phyloP scores from a whole-genome alignment of 2,797 vertebrate species.

The Tokudaia tokunoshimensis region DNA sequence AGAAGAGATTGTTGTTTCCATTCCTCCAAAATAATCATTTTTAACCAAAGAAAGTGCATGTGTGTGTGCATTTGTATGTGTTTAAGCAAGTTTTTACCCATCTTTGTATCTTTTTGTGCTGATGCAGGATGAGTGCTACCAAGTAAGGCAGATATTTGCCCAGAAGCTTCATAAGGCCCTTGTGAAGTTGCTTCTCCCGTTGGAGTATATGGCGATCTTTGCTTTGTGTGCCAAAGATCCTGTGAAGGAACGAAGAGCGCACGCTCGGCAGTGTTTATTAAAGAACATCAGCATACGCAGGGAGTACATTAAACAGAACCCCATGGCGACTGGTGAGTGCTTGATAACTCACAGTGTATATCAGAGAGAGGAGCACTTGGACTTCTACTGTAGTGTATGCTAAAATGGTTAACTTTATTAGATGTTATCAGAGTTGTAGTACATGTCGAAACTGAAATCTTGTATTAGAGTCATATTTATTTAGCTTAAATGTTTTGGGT shows the following conservation, averaged over 20 bases:
- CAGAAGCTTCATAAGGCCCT: slow-evolving; percentile 99
- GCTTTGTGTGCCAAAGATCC: slow-evolving; percentile 99
- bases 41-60: not conserved
- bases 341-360: not conserved
- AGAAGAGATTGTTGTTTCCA: not conserved
- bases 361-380: not conserved
- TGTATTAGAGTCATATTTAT: not conserved
- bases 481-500: not conserved
- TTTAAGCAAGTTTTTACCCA: not conserved
- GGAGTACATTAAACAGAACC: slow-evolving; percentile 99
- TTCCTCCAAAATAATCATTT: not conserved
- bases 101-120: slow-evolving; percentile 67
- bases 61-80: not conserved
- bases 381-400: not conserved
- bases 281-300: slow-evolving; percentile 99
- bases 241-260: slow-evolving; percentile 98
- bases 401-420: slow-evolving; percentile 8
- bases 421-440: not conserved
- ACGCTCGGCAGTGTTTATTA: slow-evolving; percentile 98
- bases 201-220: slow-evolving; percentile 99
- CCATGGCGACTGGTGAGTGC: slow-evolving; percentile 93
- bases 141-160: slow-evolving; percentile 99
- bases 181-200: slow-evolving; percentile 95
- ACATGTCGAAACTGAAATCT: slow-evolving; percentile 24
- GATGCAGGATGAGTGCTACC: slow-evolving; percentile 97